These are phyloP conservation scores for Caracal caracal DNA, from an alignment of 2,113 vertebrate genomes.

Conservation along the genomic window DNA sequence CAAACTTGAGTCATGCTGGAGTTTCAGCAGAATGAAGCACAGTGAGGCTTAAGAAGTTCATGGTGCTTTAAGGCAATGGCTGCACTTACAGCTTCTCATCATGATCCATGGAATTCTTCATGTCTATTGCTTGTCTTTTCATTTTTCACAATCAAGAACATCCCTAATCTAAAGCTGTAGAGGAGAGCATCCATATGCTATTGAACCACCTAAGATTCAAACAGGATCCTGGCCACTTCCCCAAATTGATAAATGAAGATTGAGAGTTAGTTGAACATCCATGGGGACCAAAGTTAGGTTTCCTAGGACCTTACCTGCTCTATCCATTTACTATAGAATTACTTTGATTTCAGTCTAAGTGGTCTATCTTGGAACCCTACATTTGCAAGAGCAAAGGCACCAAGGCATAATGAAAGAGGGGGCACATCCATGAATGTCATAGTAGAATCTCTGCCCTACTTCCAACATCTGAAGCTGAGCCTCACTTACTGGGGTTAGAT, in stretches of 20 bases:
- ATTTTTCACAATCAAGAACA: not conserved
- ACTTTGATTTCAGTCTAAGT: not conserved
- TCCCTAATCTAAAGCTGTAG: not conserved
- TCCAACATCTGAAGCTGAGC: not conserved
- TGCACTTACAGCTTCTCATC: not conserved
- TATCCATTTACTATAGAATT: not conserved
- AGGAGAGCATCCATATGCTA: not conserved
- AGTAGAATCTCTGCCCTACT: too few species aligned
- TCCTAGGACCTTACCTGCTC: not conserved
- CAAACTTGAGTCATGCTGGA: not conserved
- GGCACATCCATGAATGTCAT: fast-evolving
- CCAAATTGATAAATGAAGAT: not conserved
- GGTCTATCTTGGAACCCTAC: not conserved
- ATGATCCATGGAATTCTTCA: not conserved
- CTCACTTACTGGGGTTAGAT: not conserved
- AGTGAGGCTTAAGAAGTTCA: not conserved
- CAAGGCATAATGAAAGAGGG: not conserved
- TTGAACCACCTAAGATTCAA: not conserved
- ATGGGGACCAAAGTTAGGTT: not conserved
- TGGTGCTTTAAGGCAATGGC: not conserved
- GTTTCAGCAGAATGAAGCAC: not conserved
- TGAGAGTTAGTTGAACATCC: not conserved
- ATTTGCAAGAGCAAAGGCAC: not conserved
- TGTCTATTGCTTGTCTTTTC: not conserved
- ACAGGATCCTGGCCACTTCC: not conserved